Percentiles rank a stretch among this genome's conserved stretches.
These are phyloP conservation scores for Masticophis lateralis DNA, from an alignment of 2,797 vertebrate genomes.

Conservation along the genomic window DNA sequence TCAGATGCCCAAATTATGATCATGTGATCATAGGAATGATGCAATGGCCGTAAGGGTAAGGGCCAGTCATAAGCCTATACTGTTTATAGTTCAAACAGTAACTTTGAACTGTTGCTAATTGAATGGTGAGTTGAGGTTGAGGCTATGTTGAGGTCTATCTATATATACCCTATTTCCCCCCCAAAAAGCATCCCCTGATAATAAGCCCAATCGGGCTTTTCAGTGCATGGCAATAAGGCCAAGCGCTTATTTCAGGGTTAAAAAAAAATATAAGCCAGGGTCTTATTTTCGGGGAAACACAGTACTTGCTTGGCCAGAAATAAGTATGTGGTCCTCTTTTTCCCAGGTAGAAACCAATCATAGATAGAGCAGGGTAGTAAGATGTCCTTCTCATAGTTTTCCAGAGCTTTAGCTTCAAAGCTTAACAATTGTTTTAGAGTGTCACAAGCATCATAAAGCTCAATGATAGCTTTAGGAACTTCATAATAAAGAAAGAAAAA, in stretches of 20 bases:
- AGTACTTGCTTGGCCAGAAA: not conserved
- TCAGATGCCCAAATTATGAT: not conserved
- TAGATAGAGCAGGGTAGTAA: not conserved
- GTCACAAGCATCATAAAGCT: not conserved
- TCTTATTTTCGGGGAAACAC: no score
- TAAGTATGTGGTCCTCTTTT: not conserved
- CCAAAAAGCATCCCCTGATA: no score
- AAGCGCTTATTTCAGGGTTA: no score
- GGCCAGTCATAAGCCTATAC: not conserved
- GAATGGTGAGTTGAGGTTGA: not conserved
- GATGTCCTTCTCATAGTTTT: not conserved
- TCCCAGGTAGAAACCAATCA: not conserved
- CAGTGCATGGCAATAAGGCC: no score
- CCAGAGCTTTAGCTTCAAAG: not conserved
- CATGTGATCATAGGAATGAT: not conserved
- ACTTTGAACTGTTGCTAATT: not conserved
- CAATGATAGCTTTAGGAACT: not conserved
- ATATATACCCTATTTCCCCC: not conserved
- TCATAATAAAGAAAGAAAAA: not conserved
- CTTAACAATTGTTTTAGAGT: not conserved
- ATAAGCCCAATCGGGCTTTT: no score
- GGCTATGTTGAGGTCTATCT: not conserved
- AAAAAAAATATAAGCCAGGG: no score
- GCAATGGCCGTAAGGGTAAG: not conserved
- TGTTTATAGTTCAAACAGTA: not conserved